These are phyloP conservation scores for Stichodactyla mertensii DNA, from an alignment of 64 coral and sea anemone genomes.

Conservation along the genomic window DNA sequence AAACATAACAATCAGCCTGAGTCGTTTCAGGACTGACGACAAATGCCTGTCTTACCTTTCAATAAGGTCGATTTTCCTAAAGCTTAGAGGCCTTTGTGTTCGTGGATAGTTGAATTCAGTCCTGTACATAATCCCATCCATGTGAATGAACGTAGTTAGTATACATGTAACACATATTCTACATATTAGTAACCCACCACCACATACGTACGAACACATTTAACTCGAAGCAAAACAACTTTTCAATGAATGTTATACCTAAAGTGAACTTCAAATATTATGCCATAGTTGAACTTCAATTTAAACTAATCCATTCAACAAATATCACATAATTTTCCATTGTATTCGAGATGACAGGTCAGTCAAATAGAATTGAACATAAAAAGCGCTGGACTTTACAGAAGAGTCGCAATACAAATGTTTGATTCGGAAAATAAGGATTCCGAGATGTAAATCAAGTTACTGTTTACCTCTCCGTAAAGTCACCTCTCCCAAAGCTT, in stretches of 20 bases:
- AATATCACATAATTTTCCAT: slow-evolving; percentile 4
- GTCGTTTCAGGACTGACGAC: background rate
- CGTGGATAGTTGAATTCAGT: background rate
- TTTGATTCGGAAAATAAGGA: background rate
- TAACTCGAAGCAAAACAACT: background rate
- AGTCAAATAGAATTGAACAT: background rate
- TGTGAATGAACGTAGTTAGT: background rate
- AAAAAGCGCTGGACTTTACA: background rate
- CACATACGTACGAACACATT: background rate
- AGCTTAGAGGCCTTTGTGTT: slow-evolving; percentile 1
- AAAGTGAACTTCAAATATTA: background rate
- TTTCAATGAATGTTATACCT: background rate
- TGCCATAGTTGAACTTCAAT: background rate
- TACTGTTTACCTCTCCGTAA: background rate
- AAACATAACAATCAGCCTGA: background rate
- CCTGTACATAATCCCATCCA: background rate
- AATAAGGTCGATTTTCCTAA: slow-evolving; percentile 2
- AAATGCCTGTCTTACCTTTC: background rate
- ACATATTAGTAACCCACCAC: background rate
- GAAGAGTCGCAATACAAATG: too few relatives aligned
- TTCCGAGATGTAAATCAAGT: background rate
- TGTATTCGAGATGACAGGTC: background rate
- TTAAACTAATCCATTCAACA: slow-evolving; percentile 5
- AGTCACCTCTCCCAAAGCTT: slow-evolving; percentile 12
- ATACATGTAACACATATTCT: background rate